Evolutionary conservation across 2,888 invertebrate genomes (phyloP), one percentile per base, ranked within the genome.

Genomic region (Leptogaster cylindrica): DNA sequence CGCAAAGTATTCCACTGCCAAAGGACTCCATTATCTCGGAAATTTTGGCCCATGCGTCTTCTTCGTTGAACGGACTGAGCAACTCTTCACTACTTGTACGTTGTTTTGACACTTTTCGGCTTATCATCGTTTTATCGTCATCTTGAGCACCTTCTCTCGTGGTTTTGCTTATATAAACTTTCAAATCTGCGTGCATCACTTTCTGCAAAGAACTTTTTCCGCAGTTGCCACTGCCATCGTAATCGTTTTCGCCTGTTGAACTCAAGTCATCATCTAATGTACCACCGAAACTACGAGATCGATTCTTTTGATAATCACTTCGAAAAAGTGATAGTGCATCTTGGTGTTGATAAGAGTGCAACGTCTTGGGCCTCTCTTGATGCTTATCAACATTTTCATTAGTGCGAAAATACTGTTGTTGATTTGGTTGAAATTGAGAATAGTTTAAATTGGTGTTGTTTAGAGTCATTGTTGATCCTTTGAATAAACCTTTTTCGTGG

Each of bases 11-110:
- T 66, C 91, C 91, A 72, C 91, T 92, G 69, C 95, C 95, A 77
- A 97, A 93, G 1, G 94, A 93, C 44, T 94, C 94, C 90, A 97
- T 93, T 75, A 96, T 96, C 82, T 95, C 94, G 51, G 93, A 93
- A 75, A 97, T 95, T 83, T 95, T 93, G 20, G 93, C 93, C 93
- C 97, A 96, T 0, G 79, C 77, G 83, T 97, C 96, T 82, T 92
- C 83, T 78, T 95, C 95, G 83, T 95, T 93, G 80, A 94, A 94
- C 2, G 94, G 93, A 77, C 93, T 93, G 74, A 95, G 85, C 73
- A 92, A 74, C 48, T 77, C 86, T 65, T 85, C 72, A n/a, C 70
- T 71, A 6, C 70, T 69, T 48, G 46, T 64, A 23, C 48, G 48
- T 25, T 63, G 48, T 31, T 25, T 33, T 20, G 39, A 36, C 5